Evolutionary conservation across 1,140 invertebrate genomes (phyloP), one percentile per base, ranked within the genome.

Genomic region (Lasaia peninsularis): DNA sequence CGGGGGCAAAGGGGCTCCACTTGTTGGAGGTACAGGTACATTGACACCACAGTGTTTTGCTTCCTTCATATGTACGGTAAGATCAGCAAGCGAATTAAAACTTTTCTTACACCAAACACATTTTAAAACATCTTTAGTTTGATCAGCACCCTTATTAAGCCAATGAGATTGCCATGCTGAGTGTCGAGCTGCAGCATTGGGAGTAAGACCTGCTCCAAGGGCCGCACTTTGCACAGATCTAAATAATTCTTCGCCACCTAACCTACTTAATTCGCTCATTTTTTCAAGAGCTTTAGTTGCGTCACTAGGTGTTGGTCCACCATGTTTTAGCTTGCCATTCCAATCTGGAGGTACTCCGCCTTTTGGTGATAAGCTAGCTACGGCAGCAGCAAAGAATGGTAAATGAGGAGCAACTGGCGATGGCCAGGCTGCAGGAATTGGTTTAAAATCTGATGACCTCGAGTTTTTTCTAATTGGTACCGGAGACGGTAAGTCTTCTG

Each of bases 21-120:
- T 92, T 57, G 90, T 90, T 6, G 91, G 90, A 9, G 93, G 92
- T 7, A 94, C 92, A 2, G 95, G 94, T 73, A 95, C 94, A 72
- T 95, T 95, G 0, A 96, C 95, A 18, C 95, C 94, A 57, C 96
- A 97, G 67, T 98, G 96, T 80, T 98, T 97, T 0, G 96, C 96
- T 88, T 98, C 96, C 75, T 98, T 98, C 97, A 98, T 98, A 80
- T 98, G 97, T 12, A 95, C 93, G 0, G 96, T 98, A 89, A 98
- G 93, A 40, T 96, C 96, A 0, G 96, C 96, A 8, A 98, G 79
- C 31, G 95, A 96, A 12, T 95, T 94, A 72, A 98, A 98, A 71
- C 96, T 97, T 73, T 97, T 95, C 80, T 98, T 97, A 81, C 97
- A 98, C 96, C 96, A 98, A 2, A 98, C 97, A 83, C 97, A 98